Base-by-base conservation (phyloP, 2,797 vertebrate genomes). In the Caiman crocodilus region DNA sequence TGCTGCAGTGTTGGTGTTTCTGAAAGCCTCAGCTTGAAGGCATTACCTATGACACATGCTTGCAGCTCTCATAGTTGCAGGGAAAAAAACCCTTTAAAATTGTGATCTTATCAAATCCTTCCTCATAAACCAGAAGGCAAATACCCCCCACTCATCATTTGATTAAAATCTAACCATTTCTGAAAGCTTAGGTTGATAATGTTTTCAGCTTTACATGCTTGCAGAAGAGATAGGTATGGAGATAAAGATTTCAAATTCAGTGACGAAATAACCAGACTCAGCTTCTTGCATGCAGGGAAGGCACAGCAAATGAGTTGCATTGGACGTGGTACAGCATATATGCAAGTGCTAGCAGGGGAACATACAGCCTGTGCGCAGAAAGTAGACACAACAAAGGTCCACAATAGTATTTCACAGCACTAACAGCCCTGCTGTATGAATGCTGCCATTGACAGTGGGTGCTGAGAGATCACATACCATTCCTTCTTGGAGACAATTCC, bases 371-470 rank as follows among this genome's bases (percentile, higher is more conserved):
- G 42, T 8, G 26, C 35, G 21, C 80, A 78, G 0, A 18, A 56
- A 74, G 61, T 30, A 77, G 90, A 69, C 60, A 87, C 7, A 94
- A 63, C 55, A 87, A 57, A 84, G n/a, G 64, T 28, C 28, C 92
- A 84, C 81, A 85, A 60, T 20, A 78, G 26, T 81, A 82, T 42
- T 30, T 59, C n/a, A 26, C 79, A 76, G 75, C 55, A 35, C 82
- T 25, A 67, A 73, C 60, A 89, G 88, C 77, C 30, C 18, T 59
- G 42, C 32, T 82, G 64, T 13, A 80, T 59, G 90, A 42, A 55
- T 80, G 79, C 63, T 92, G 76, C 75, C 73, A 60, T 0, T 81
- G 61, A 56, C 2, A 71, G 67, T 25, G 6, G 21, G 20, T 60
- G 59, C 59, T 61, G 23, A 25, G 0, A 0, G 69, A 20, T 1